Evolutionary conservation across 2,888 invertebrate species (phyloP), one percentile per base, ranked within the genome.

Genomic region (Drosophila monieri): DNA sequence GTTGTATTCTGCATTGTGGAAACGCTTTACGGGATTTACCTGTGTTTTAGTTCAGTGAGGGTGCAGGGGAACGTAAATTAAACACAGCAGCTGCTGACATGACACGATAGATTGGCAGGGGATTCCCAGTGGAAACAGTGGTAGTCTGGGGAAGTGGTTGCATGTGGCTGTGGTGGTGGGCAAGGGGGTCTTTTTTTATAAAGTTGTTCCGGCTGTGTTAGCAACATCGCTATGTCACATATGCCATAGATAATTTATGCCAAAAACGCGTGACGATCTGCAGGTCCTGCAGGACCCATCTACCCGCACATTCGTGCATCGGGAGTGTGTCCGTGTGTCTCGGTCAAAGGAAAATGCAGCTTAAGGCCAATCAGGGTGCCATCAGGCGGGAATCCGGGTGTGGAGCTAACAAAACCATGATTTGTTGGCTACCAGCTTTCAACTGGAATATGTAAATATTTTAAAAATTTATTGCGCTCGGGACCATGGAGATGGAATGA

Each of bases 31-130:
- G 53, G 80, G 84, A 85, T 76, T 85, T 85, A 83, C 77, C 86
- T 86, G 74, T 65, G 66, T 65, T 85, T 72, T 68, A 72, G 67
- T 67, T 25, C 21, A 23, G 10, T 41, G 12, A 14, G 18, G 2
- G 48, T 9, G 15, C n/a, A 21, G 23, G 37, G 65, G 37, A 64
- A 73, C 77, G 70, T 80, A 86, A 86, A 80, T 84, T 84, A 84
- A 86, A 80, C 80, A 71, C 68, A 72, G 64, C 87, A 86, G 85
- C 85, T 80, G 80, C 77, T 77, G 87, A 84, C 80, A 80, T 74
- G 53, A 69, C 27, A 76, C 71, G 84, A 79, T 76, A 80, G 66
- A 85, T 79, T 61, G 62, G 66, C 62, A 39, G 51, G 62, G 62
- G 66, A 52, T 65, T 46, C 76, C 44, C 46, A 10, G 44, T 27